Base-by-base conservation (phyloP, 2,888 invertebrate species). In the Erebia aethiops region DNA sequence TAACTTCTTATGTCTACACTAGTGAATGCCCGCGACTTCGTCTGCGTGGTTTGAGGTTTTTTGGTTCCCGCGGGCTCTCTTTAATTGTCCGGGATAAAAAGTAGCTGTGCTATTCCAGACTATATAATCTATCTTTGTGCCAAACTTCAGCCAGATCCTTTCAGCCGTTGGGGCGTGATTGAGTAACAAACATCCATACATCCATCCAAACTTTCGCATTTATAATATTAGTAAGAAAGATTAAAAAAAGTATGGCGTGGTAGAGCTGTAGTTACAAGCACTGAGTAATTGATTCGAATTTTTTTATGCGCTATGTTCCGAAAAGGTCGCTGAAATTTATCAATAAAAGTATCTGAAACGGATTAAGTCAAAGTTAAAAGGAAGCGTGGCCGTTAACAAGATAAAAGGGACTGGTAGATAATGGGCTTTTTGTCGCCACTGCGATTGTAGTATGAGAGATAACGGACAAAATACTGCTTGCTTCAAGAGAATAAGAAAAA, bases 371-470 rank as follows among this genome's bases (percentile, higher is more conserved):
- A 88, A 88, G 87, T 90, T 88, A 86, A 90, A 89, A 87, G 87
- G 84, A 84, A 84, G 79, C 79, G 80, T 79, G 78, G 78, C 79
- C 84, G 82, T 83, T 87, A 90, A 87, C 87, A 86, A 87, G 89
- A 90, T 91, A 89, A 88, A 85, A 83, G 85, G 78, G 80, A 81
- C 79, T 79, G 78, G 75, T 76, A 80, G 82, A 84, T 90, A 90
- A 90, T 90, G 85, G 88, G 78, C 84, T 87, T 88, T 90, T 88
- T 88, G 87, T 86, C 81, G 85, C 80, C 80, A 78, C 80, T 78
- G 70, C 82, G 85, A 87, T 89, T 87, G 89, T 67, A 57, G 67
- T 35, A 41, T 26, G 14, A 41, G 67, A 67, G 67, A 43, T 67
- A n/a, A 43, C 67, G n/a, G 8, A 43, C 13, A 56, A 56, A 65